Conservation (phyloP, 92 coral and sea anemone species). For the Parazoanthus swiftii region DNA sequence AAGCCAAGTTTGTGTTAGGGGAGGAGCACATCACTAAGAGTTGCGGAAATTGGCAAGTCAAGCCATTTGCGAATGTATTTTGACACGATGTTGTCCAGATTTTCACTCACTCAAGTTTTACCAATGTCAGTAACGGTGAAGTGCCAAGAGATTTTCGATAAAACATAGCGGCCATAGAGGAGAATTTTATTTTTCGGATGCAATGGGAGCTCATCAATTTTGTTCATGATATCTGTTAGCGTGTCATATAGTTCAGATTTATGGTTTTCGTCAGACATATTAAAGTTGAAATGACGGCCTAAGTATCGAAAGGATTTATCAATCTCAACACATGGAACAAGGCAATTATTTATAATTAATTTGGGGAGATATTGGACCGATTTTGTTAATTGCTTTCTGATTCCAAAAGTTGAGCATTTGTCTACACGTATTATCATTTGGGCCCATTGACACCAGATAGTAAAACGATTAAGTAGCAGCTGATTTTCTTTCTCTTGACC, state of each 20-base stretch:
- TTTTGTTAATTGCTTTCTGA: not conserved
- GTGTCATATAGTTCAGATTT: too few species aligned
- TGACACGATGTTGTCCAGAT: conserved; percentile 29
- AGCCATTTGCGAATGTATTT: conserved; percentile 41
- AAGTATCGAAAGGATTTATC: not conserved
- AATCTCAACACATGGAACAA: too few species aligned
- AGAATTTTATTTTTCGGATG: too few species aligned
- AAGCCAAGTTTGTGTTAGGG: conserved; percentile 40
- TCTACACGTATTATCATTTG: conserved; percentile 44
- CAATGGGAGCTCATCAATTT: too few species aligned
- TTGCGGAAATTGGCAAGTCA: conserved; percentile 42
- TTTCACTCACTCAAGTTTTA: conserved; percentile 40
- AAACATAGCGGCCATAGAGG: not conserved
- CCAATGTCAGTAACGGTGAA: conserved; percentile 21
- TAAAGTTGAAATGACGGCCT: conserved; percentile 12
- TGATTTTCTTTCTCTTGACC: conserved; percentile 53
- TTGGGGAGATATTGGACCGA: too few species aligned
- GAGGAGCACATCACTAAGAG: conserved; percentile 40
- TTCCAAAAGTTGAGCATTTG: conserved; percentile 42
- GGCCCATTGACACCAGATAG: conserved; percentile 52
- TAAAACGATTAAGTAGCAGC: conserved; percentile 41
- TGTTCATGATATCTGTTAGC: too few species aligned
- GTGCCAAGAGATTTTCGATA: conserved; percentile 34
- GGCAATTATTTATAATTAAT: too few species aligned
- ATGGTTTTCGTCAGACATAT: too few species aligned